These are phyloP conservation scores for Cladopsammia gracilis DNA, from an alignment of 64 coral and sea anemone species.

Conservation along the genomic window DNA sequence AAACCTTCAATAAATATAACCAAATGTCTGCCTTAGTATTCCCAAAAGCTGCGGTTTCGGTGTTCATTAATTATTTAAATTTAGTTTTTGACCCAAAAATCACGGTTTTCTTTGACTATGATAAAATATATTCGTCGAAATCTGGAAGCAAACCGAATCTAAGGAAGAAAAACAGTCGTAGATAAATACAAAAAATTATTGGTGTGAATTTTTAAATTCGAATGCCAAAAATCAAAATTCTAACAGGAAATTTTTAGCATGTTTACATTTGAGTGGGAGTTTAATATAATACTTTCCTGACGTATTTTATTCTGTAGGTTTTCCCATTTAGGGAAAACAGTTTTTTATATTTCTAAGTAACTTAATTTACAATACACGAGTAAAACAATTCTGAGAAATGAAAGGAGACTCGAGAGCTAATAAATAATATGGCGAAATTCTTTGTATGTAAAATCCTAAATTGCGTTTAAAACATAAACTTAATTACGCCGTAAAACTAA, in stretches of 20 bases:
- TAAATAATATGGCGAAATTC: background rate
- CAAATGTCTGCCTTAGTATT: background rate
- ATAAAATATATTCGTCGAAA: background rate
- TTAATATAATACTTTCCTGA: background rate
- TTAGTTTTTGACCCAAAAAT: background rate
- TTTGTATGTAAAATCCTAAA: background rate
- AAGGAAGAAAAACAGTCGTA: background rate
- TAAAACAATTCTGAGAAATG: no score
- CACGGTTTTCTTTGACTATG: background rate
- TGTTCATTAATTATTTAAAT: background rate
- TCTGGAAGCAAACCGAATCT: background rate
- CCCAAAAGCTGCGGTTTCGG: background rate
- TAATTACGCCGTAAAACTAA: no score
- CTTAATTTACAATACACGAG: background rate
- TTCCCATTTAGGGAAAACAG: background rate
- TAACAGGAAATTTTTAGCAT: background rate
- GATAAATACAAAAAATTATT: no score
- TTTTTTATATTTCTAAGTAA: background rate
- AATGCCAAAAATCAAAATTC: background rate
- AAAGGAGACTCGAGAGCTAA: no score
- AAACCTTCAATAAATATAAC: background rate
- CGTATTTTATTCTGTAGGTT: conserved; percentile 21
- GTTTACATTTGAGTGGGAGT: conserved; percentile 28
- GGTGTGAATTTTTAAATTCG: background rate
- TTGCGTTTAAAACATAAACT: background rate